Evolutionary conservation across 2,113 vertebrate species (phyloP).

Genomic region (Campylomormyrus tamandua): DNA sequence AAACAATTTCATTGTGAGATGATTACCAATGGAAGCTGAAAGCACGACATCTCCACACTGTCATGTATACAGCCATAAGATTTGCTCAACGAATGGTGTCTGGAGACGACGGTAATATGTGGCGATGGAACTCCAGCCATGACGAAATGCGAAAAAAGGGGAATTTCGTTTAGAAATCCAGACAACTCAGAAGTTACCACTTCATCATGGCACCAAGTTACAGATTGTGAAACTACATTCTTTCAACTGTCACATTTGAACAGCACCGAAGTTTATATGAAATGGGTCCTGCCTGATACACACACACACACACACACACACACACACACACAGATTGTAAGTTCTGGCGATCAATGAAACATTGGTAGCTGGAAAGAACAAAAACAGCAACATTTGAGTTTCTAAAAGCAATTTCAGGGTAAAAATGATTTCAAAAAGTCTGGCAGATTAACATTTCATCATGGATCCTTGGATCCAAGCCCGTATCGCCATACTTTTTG

Average conservation of each 20-base stretch:
- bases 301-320: background rate
- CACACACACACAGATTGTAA: background rate
- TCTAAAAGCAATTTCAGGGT: background rate
- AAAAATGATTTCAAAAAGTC: background rate
- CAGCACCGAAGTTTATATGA: conserved; percentile 15
- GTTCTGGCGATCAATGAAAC: background rate
- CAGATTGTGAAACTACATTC: background rate
- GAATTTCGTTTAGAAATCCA: background rate
- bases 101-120: background rate
- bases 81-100: background rate
- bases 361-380: background rate
- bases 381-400: background rate
- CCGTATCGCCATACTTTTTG: background rate
- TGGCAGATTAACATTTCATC: background rate
- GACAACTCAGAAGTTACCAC: background rate
- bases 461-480: background rate
- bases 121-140: background rate
- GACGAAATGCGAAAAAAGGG: background rate
- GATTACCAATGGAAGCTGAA: background rate
- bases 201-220: background rate
- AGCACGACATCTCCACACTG: background rate
- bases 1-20: background rate
- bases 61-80: background rate
- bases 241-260: conserved; percentile 22
- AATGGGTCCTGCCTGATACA: background rate